These are phyloP conservation scores for Drosophila persimilis DNA, from an alignment of 1,140 invertebrate species.

Conservation along the genomic window DNA sequence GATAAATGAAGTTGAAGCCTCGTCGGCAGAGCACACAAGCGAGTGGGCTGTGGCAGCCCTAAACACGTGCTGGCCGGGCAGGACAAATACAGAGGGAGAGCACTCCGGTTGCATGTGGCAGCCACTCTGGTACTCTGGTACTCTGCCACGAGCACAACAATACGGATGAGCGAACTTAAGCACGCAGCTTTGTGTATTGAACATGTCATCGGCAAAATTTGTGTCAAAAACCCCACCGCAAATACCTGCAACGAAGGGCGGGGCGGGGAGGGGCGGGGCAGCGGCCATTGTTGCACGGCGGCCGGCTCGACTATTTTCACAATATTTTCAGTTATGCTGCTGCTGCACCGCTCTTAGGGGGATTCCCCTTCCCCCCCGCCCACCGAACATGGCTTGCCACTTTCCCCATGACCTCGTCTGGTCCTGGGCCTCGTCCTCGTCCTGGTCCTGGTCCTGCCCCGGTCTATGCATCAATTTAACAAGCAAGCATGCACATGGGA, in stretches of 20 bases:
- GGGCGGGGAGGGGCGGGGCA: background rate
- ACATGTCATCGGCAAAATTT: constrained; percentile 77
- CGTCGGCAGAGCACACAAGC: constrained; percentile 9
- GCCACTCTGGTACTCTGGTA: constrained; percentile 3
- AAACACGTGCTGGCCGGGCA: constrained; percentile 62
- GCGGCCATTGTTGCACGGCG: constrained; percentile 60
- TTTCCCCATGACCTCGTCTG: constrained; percentile 21
- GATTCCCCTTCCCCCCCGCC: too few species aligned
- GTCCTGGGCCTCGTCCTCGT: constrained; percentile 13
- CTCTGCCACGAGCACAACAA: constrained; percentile 23
- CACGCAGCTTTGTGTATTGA: constrained; percentile 79
- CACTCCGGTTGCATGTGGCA: constrained; percentile 22
- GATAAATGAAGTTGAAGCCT: constrained; percentile 30
- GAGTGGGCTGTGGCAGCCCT: constrained; percentile 34
- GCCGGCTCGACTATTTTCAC: constrained; percentile 59
- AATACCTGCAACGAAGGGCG: constrained; percentile 28
- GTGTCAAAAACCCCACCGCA: constrained; percentile 71
- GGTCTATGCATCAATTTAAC: constrained; percentile 75
- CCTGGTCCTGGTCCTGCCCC: constrained; percentile 22
- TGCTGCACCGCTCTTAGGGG: too few species aligned
- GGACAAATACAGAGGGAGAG: constrained; percentile 48
- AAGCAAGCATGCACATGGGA: constrained; percentile 79
- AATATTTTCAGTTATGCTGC: constrained; percentile 69
- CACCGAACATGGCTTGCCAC: constrained; percentile 44
- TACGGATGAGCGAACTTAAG: constrained; percentile 67